Evolutionary conservation across 1,140 invertebrate genomes (phyloP), one percentile per base, ranked within the genome.

Genomic region (Drosophila pandora): DNA sequence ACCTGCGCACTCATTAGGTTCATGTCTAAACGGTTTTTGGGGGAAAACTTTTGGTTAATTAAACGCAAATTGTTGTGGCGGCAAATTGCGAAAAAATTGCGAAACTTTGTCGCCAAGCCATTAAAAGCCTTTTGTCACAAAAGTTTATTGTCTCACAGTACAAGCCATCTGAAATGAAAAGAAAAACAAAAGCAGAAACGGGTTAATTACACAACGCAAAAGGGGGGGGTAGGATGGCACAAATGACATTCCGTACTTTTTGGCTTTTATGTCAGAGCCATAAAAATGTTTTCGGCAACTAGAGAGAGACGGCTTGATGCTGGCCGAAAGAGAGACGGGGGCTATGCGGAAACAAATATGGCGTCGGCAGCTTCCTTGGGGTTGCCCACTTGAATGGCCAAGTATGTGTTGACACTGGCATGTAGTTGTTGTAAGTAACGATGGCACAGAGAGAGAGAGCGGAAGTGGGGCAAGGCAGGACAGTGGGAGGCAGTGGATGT

Each of bases 381-480:
- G 55, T 79, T 82, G 83, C 83, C 83, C 83, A 87, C 79, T 88
- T 83, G 79, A 88, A 88, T 88, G 82, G 79, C 81, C 84, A 90
- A 90, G 90, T 90, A 90, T 90, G 90, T 90, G 90, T 90, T 90
- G 90, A 90, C 90, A 90, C 82, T 79, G 85, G 84, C 84, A 80
- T 89, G 84, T 87, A 87, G 85, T 90, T 90, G 84, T 90, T 85
- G 84, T 90, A 90, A 90, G 79, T 90, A 90, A 90, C 89, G 89
- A 82, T 78, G 76, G 71, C 75, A 75, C 34, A 37, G 43, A 52
- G 22, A 25, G 17, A 53, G 30, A 22, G 8, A 12, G 13, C 21
- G 23, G 22, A 8, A 59, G 47, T 50, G 56, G 23, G 30, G 25
- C 25, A 28, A 12, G 9, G 9, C 0, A 17, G 30, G 2, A 28